Percentiles rank a stretch among this genome's conserved stretches.
Conservation (phyloP, 2,113 vertebrate genomes). For the Orientallactaga bullata region DNA sequence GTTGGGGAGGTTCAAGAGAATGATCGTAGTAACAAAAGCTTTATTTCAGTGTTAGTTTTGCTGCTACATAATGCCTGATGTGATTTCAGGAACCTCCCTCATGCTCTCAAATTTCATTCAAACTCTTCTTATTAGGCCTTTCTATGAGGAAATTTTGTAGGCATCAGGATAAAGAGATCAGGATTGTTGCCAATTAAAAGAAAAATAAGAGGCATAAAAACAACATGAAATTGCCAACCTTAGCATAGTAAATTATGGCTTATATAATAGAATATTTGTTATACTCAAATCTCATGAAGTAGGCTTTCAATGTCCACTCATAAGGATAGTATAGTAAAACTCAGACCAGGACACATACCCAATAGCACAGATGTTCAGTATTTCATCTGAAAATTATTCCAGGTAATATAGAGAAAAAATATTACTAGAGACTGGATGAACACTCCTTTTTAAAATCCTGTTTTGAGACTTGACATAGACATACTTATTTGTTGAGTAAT, state of each 20-base stretch:
- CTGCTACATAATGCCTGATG: slow-evolving; percentile 51
- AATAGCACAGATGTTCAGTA: not conserved
- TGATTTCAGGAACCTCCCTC: slow-evolving; percentile 52
- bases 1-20: slow-evolving; percentile 68
- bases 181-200: slow-evolving; percentile 23
- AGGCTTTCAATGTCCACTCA: not conserved
- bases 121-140: slow-evolving; percentile 38
- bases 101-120: slow-evolving; percentile 33
- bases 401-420: not conserved
- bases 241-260: slow-evolving; percentile 3
- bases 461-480: slow-evolving; percentile 6
- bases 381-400: not conserved
- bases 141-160: not conserved
- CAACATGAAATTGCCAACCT: not conserved
- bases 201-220: not conserved
- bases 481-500: not conserved
- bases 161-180: slow-evolving; percentile 35
- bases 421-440: not conserved
- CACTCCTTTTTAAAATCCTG: slow-evolving; percentile 19
- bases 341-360: not conserved
- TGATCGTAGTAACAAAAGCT: slow-evolving; percentile 70
- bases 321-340: not conserved
- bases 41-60: slow-evolving; percentile 72
- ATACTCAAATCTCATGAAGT: slow-evolving; percentile 7
- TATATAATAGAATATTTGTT: not conserved